Percentiles rank a stretch among this genome's conserved stretches.
Evolutionary conservation across 2,113 vertebrate species (phyloP).

Genomic region (Actinemys pallida): DNA sequence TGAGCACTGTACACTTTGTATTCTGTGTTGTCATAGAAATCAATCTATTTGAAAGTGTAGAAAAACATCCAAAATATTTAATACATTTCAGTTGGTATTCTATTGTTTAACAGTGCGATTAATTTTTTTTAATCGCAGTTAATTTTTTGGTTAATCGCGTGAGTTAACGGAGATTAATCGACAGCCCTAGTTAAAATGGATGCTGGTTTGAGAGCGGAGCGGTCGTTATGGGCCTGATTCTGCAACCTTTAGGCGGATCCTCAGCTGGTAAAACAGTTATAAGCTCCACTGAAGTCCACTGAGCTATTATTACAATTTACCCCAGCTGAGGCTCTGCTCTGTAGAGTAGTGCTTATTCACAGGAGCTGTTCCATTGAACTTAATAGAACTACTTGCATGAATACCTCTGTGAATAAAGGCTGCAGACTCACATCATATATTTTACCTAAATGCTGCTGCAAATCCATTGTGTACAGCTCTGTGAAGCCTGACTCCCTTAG

Average conservation of each 20-base stretch:
- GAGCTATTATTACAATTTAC: background rate
- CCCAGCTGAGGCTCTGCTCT: background rate
- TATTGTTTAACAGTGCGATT: too few relatives aligned
- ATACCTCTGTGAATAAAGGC: background rate
- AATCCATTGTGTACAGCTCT: background rate
- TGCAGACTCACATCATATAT: background rate
- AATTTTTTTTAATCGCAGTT: too few relatives aligned
- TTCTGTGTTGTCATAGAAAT: too few relatives aligned
- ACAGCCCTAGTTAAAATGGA: background rate
- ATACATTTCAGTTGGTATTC: too few relatives aligned
- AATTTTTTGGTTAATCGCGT: too few relatives aligned
- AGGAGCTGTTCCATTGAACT: background rate
- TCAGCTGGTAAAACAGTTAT: background rate
- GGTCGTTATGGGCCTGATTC: background rate
- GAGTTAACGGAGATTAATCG: too few relatives aligned
- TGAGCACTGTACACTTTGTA: too few relatives aligned
- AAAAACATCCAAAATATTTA: too few relatives aligned
- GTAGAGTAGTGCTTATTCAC: background rate
- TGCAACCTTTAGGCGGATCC: background rate
- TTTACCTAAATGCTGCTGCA: background rate
- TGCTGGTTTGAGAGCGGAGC: background rate
- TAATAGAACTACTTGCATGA: background rate
- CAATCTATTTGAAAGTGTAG: too few relatives aligned
- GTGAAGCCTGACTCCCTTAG: background rate
- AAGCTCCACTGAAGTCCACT: background rate